A percentile compares a stretch with the other conserved stretches of the same genome.
phyloP scores from a whole-genome alignment of 1,140 invertebrate species.

The Aphelenchoides avenae region DNA sequence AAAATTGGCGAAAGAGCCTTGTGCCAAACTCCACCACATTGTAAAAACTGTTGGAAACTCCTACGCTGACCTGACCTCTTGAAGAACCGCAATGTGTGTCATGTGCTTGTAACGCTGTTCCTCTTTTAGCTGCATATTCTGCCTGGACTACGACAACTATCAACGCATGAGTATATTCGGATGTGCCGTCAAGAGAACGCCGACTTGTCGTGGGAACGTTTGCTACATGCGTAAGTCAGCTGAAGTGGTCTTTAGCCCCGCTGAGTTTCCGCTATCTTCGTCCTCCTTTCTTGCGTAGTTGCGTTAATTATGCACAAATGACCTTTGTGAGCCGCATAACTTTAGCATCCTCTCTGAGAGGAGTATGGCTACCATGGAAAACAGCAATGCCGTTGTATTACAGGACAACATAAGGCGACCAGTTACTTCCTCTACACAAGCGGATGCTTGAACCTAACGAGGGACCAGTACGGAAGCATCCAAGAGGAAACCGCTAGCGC shows the following conservation, averaged over 20 bases:
- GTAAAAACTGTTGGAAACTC: too few relatives aligned
- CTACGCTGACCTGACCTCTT: too few relatives aligned
- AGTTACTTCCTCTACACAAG: conserved; percentile 50
- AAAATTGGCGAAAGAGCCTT: too few relatives aligned
- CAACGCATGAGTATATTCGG: conserved; percentile 41
- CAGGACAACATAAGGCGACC: conserved; percentile 45
- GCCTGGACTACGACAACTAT: conserved; percentile 51
- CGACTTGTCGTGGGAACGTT: conserved; percentile 41
- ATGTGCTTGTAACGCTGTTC: too few relatives aligned
- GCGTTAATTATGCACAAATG: conserved; percentile 6
- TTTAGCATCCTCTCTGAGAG: conserved; percentile 1
- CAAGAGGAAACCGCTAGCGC: conserved; percentile 4
- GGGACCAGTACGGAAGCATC: conserved; percentile 25
- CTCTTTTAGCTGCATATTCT: conserved; percentile 50
- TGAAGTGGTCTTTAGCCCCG: neutral
- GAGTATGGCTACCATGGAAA: neutral
- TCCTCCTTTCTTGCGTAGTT: neutral
- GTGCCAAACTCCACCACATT: too few relatives aligned
- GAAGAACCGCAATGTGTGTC: too few relatives aligned
- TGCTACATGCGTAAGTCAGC: conserved; percentile 46
- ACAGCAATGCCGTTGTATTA: neutral
- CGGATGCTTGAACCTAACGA: conserved; percentile 47
- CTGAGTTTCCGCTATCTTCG: neutral
- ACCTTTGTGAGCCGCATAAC: neutral
- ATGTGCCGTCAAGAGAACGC: conserved; percentile 22